Conservation (phyloP, 2,888 invertebrate species). For the Latrodectus elegans region DNA sequence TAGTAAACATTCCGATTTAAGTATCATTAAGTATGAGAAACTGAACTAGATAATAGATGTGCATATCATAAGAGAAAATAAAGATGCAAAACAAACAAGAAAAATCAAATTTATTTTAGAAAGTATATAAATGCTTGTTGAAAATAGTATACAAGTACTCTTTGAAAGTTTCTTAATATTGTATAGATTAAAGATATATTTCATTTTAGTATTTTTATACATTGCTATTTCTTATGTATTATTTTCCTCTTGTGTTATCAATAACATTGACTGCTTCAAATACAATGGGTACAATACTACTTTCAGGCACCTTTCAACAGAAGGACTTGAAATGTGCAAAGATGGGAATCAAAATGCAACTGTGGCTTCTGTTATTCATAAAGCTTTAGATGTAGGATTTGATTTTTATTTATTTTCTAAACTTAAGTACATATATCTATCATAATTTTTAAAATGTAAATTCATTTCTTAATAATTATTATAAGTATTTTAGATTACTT, state of each 20-base stretch:
- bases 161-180: background rate
- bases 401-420: background rate
- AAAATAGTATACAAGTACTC: background rate
- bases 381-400: slow-evolving; percentile 70
- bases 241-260: background rate
- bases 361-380: slow-evolving; percentile 59
- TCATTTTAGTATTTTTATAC: background rate
- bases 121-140: background rate
- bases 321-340: slow-evolving; percentile 67
- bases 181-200: background rate
- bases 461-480: too few species aligned
- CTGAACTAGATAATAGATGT: too few species aligned
- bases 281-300: background rate
- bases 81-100: too few species aligned
- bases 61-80: too few species aligned
- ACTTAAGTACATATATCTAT: too few species aligned
- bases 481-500: too few species aligned
- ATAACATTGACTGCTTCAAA: background rate
- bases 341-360: slow-evolving; percentile 60
- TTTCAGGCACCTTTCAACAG: slow-evolving; percentile 69
- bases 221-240: background rate
- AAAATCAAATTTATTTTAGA: background rate
- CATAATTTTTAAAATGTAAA: too few species aligned
- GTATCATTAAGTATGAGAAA: too few species aligned
- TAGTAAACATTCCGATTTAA: too few species aligned